Conservation (phyloP, 1,140 invertebrate genomes). For the Aphaenogaster floridana region DNA sequence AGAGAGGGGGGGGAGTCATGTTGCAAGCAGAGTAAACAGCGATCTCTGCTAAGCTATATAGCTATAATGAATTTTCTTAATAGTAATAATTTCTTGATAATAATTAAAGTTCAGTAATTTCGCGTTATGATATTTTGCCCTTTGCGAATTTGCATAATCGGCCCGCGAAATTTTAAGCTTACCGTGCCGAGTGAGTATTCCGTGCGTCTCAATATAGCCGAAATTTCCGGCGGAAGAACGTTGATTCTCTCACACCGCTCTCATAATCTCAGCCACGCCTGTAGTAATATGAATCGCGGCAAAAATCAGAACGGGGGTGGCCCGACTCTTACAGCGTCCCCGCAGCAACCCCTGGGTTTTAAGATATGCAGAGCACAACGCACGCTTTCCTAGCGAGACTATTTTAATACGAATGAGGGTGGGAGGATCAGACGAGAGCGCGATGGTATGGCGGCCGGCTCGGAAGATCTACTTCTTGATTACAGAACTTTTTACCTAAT, state of each 20-base stretch:
- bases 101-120: conserved; percentile 20
- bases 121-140: conserved; percentile 4
- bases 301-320: conserved; percentile 80
- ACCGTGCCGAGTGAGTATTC: neutral
- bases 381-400: conserved; percentile 83
- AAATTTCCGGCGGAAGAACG: conserved; percentile 57
- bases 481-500: conserved; percentile 84
- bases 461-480: conserved; percentile 85
- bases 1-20: neutral
- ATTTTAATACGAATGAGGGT: conserved; percentile 83
- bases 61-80: neutral
- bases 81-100: conserved; percentile 9
- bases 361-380: conserved; percentile 83
- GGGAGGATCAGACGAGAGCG: conserved; percentile 61
- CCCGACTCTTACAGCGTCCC: conserved; percentile 74
- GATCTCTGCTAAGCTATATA: neutral
- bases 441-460: conserved; percentile 72
- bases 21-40: neutral
- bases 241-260: conserved; percentile 42
- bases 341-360: conserved; percentile 79
- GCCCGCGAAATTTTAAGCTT: conserved; percentile 12
- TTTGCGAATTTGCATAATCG: conserved; percentile 43
- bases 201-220: conserved; percentile 52
- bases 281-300: conserved; percentile 77
- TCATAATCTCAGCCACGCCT: conserved; percentile 64